Percentiles rank a stretch among this genome's conserved stretches.
These are phyloP conservation scores for Tuta absoluta DNA, from an alignment of 2,888 invertebrate genomes.

Conservation along the genomic window DNA sequence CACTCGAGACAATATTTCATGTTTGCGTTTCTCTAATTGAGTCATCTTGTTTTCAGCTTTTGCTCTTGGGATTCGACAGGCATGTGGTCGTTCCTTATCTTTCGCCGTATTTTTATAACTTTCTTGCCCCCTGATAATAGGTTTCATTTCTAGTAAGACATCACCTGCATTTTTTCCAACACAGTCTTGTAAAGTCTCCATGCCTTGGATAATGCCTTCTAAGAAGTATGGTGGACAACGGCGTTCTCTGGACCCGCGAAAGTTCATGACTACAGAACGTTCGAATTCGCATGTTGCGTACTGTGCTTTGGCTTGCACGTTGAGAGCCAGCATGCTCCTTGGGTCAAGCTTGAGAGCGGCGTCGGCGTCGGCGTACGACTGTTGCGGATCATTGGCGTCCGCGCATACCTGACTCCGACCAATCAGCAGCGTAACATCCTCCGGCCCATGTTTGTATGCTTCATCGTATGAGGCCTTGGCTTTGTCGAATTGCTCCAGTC, in stretches of 20 bases:
- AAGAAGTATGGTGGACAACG: slow-evolving; percentile 70
- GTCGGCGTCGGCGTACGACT: slow-evolving; percentile 71
- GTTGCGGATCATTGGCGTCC: slow-evolving; percentile 68
- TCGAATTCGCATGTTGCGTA: slow-evolving; percentile 76
- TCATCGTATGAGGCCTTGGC: slow-evolving; percentile 71
- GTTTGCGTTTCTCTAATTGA: slow-evolving; percentile 68
- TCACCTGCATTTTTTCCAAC: slow-evolving; percentile 70
- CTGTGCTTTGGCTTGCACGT: slow-evolving; percentile 73
- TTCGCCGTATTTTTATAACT: slow-evolving; percentile 36
- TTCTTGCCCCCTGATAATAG: slow-evolving; percentile 67
- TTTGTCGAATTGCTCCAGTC: slow-evolving; percentile 73
- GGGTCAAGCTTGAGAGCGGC: slow-evolving; percentile 69
- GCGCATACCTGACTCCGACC: slow-evolving; percentile 73
- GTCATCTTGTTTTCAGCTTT: slow-evolving; percentile 59
- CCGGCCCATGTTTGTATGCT: slow-evolving; percentile 58
- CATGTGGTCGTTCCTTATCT: slow-evolving; percentile 42
- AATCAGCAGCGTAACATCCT: slow-evolving; percentile 64
- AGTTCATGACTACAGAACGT: slow-evolving; percentile 72
- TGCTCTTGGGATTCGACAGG: slow-evolving; percentile 64
- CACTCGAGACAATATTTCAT: slow-evolving; percentile 62
- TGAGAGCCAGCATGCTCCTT: slow-evolving; percentile 66
- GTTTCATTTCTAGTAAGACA: slow-evolving; percentile 70
- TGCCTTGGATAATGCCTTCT: slow-evolving; percentile 73
- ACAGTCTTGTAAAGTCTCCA: slow-evolving; percentile 74
- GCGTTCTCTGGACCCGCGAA: slow-evolving; percentile 59